Conservation (phyloP, 2,888 invertebrate species). For the Rhagonycha fulva region DNA sequence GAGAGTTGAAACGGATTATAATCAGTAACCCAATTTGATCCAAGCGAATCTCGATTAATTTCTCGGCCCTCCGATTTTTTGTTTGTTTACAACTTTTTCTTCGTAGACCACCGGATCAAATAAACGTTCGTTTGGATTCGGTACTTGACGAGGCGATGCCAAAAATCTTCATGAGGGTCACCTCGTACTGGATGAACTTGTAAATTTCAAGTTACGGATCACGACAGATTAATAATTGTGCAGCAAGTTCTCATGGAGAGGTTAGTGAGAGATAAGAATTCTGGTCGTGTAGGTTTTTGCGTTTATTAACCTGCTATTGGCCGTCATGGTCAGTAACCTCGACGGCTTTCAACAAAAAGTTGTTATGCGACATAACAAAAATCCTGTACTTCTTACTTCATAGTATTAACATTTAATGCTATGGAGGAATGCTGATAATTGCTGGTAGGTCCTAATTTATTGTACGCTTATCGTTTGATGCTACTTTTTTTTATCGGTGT, state of each 20-base stretch:
- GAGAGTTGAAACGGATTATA: too few relatives aligned
- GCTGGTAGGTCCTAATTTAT: neutral
- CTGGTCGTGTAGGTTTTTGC: slow-evolving; percentile 15
- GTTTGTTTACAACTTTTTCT: neutral
- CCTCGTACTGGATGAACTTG: neutral
- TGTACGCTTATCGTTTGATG: neutral
- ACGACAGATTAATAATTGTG: neutral
- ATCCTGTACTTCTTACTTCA: neutral
- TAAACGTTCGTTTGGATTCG: neutral
- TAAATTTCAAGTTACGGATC: neutral
- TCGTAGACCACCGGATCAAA: neutral
- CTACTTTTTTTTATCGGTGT: neutral
- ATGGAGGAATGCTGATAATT: slow-evolving; percentile 2
- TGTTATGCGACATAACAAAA: slow-evolving; percentile 12
- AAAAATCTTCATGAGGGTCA: neutral
- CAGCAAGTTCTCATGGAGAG: neutral
- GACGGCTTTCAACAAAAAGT: slow-evolving; percentile 11
- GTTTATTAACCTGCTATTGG: slow-evolving; percentile 23
- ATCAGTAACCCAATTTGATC: too few relatives aligned
- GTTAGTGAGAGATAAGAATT: neutral
- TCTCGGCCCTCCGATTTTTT: neutral
- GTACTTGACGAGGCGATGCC: neutral
- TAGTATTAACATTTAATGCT: neutral
- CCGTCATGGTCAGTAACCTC: slow-evolving; percentile 19
- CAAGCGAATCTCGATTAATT: neutral